Conservation (phyloP, 1,140 invertebrate species). For the Himalopsyche phryganea region DNA sequence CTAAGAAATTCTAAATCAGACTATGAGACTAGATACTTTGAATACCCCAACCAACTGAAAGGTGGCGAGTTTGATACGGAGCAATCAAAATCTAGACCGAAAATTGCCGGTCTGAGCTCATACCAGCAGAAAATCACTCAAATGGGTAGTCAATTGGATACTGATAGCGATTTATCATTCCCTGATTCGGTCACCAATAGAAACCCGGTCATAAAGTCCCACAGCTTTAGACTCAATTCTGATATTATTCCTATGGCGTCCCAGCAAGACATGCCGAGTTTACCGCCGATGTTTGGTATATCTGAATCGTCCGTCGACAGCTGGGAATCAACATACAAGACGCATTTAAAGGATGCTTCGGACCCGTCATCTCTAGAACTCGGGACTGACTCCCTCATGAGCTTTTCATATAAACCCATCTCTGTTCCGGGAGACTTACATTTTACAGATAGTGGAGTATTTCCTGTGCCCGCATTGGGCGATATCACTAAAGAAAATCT, state of each 20-base stretch:
- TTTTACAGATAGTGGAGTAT: constrained; percentile 42
- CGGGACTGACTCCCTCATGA: constrained; percentile 29
- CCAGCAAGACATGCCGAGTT: constrained; percentile 49
- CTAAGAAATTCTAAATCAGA: constrained; percentile 24
- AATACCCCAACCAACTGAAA: constrained; percentile 20
- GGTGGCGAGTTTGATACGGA: constrained; percentile 31
- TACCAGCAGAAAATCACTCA: constrained; percentile 51
- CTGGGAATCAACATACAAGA: constrained; percentile 52
- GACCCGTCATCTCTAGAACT: constrained; percentile 26
- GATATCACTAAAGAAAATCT: constrained; percentile 18
- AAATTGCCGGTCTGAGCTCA: constrained; percentile 51
- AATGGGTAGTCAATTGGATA: constrained; percentile 24
- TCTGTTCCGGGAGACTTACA: constrained; percentile 35
- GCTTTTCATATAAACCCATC: constrained; percentile 22
- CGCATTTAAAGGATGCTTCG: constrained; percentile 39
- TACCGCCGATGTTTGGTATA: constrained; percentile 51
- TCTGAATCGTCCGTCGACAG: constrained; percentile 52
- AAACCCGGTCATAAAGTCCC: constrained; percentile 60
- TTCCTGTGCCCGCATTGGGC: constrained; percentile 17
- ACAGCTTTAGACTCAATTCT: constrained; percentile 61
- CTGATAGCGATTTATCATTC: constrained; percentile 36
- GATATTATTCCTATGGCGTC: constrained; percentile 47
- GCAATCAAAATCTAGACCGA: constrained; percentile 40
- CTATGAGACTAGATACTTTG: constrained; percentile 26
- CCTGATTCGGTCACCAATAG: constrained; percentile 46